Evolutionary conservation across 2,797 vertebrate species (phyloP).

Genomic region (Rhinoraja longicauda): DNA sequence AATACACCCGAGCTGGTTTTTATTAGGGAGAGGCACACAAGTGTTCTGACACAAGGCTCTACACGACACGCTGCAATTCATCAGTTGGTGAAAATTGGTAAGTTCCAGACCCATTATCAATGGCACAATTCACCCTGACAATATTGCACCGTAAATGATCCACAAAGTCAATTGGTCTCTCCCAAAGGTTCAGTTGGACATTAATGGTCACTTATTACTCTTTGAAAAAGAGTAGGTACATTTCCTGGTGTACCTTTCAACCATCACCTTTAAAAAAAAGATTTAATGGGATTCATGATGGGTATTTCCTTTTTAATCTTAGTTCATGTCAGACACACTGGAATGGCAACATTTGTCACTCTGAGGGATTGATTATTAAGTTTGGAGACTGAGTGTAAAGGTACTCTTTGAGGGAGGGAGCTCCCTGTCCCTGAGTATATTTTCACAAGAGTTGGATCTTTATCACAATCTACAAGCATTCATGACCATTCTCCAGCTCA

Average conservation of each 20-base stretch:
- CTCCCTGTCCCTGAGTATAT: background rate
- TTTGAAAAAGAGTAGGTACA: background rate
- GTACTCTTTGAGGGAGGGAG: background rate
- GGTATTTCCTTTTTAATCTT: background rate
- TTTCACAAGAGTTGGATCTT: background rate
- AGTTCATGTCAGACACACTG: background rate
- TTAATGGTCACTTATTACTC: background rate
- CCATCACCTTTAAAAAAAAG: background rate
- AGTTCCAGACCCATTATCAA: no score
- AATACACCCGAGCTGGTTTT: no score
- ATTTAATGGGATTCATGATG: background rate
- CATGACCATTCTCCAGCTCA: background rate
- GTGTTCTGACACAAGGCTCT: no score
- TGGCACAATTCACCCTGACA: background rate
- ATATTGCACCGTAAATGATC: background rate
- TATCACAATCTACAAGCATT: background rate
- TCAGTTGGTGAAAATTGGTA: no score
- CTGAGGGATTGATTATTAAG: background rate
- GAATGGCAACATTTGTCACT: background rate
- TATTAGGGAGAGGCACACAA: no score
- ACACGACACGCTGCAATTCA: no score
- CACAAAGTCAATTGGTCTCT: background rate
- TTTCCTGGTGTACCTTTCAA: background rate
- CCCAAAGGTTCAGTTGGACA: background rate
- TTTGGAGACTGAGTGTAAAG: background rate